Conservation (phyloP, 2,113 vertebrate species). For the Castor canadensis region DNA sequence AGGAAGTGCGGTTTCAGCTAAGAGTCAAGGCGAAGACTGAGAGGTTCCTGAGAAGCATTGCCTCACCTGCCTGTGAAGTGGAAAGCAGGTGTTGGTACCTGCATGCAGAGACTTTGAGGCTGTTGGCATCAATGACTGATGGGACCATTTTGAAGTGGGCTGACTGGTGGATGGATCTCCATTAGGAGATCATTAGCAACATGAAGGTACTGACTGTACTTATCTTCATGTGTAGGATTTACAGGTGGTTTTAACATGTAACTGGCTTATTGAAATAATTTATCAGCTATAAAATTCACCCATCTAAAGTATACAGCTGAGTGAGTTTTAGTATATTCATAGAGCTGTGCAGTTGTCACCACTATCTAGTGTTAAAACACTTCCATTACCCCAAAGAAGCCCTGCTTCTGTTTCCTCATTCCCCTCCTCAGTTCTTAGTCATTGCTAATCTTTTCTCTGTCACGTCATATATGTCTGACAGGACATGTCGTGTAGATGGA, state of each 20-base stretch:
- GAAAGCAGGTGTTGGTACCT: background rate
- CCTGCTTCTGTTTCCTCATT: background rate
- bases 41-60: background rate
- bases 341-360: background rate
- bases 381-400: background rate
- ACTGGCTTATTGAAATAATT: background rate
- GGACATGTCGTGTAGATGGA: background rate
- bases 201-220: background rate
- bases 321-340: background rate
- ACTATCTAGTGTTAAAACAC: background rate
- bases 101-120: background rate
- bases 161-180: background rate
- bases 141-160: background rate
- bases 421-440: background rate
- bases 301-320: background rate
- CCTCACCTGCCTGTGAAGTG: background rate
- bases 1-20: background rate
- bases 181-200: background rate
- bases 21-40: background rate
- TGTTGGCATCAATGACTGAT: background rate
- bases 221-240: slow-evolving; percentile 10
- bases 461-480: background rate
- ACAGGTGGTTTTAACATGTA: background rate
- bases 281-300: background rate
- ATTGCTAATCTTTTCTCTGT: background rate